phyloP scores from a whole-genome alignment of 2,113 vertebrate genomes.

The Himantopus leucocephalus region DNA sequence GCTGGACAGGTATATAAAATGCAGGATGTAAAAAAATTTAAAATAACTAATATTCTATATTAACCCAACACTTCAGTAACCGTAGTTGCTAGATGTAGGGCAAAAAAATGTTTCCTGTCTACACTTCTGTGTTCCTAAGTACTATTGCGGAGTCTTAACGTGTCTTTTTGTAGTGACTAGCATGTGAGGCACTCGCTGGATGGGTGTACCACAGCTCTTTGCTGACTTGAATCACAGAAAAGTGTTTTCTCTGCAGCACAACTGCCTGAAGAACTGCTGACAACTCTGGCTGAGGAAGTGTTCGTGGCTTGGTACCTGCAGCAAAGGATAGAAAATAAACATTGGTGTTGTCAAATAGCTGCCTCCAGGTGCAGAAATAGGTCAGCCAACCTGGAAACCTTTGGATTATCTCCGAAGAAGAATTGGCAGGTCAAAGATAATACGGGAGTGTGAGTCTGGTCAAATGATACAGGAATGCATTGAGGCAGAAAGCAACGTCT shows the following conservation, averaged over 20 bases:
- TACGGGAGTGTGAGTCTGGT: neutral
- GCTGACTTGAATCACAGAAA: neutral
- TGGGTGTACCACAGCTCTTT: neutral
- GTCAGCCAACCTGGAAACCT: neutral
- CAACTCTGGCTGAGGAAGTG: neutral
- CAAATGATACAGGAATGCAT: neutral
- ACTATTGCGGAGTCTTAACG: neutral
- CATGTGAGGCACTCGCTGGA: neutral
- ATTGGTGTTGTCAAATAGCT: neutral
- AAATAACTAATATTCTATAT: neutral
- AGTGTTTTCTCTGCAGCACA: neutral
- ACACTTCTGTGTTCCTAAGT: neutral
- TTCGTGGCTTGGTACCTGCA: neutral
- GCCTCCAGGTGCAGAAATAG: neutral
- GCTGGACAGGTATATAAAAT: neutral
- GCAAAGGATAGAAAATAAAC: neutral
- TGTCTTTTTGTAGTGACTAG: neutral
- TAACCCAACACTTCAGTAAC: neutral
- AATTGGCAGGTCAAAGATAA: neutral
- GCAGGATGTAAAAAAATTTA: neutral
- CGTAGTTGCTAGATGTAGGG: neutral
- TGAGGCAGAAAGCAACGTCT: neutral
- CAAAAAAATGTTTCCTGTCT: neutral
- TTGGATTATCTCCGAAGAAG: neutral
- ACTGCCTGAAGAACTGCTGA: neutral